phyloP scores from a whole-genome alignment of 2,113 vertebrate species.

The Mobula hypostoma region DNA sequence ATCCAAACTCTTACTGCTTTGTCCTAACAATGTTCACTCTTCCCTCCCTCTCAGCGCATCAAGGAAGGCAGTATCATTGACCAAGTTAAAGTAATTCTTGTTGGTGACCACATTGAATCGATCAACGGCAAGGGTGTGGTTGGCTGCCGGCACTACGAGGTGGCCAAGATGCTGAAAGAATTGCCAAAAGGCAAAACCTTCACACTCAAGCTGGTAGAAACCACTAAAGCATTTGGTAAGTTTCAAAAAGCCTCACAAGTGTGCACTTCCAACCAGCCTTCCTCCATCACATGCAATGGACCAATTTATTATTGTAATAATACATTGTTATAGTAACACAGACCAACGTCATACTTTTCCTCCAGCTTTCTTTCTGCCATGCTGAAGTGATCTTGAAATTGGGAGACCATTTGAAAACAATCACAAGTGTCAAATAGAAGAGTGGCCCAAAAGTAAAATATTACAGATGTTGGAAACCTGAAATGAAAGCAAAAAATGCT shows the following conservation, averaged over 20 bases:
- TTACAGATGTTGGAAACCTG: no score
- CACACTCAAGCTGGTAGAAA: constrained; percentile 79
- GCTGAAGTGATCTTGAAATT: no score
- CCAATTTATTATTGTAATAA: no score
- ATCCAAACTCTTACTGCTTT: background rate
- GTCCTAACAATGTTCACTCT: background rate
- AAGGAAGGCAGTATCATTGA: constrained; percentile 81
- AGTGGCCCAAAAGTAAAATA: no score
- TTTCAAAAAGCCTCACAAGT: constrained; percentile 38
- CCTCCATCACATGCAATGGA: background rate
- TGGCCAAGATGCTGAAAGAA: constrained; percentile 87
- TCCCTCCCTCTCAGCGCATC: constrained; percentile 63
- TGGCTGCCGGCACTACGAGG: constrained; percentile 77
- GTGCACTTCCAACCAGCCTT: background rate
- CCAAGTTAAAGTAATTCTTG: constrained; percentile 68
- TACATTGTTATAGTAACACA: no score
- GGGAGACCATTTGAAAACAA: background rate
- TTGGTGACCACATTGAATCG: constrained; percentile 85
- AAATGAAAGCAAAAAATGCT: no score
- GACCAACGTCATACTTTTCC: no score
- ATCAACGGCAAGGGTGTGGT: constrained; percentile 79
- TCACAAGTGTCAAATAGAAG: background rate
- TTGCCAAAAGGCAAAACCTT: constrained; percentile 69
- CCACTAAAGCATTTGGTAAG: constrained; percentile 95
- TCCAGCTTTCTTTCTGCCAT: no score